Base-by-base conservation (phyloP, 2,888 invertebrate species). In the Apeira syringaria region DNA sequence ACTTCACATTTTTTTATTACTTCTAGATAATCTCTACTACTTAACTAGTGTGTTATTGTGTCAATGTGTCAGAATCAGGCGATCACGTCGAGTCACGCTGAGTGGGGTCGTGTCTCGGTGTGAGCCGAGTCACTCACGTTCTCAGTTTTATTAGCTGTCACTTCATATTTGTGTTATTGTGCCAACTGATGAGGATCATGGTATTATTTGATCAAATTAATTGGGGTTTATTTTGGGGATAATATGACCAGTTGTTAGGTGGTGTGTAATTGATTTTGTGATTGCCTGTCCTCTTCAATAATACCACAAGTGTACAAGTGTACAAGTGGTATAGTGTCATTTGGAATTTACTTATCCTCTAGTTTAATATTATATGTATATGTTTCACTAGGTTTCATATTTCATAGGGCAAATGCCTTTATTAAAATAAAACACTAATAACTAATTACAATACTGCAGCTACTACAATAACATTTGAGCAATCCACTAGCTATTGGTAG, bases 111-210 rank as follows among this genome's bases (percentile, higher is more conserved):
- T 46, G 66, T 71, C 69, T 63, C 55, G 17, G 8, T 17, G 24
- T 9, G 15, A 31, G 32, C 22, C 31, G 25, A 25, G 30, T 44
- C 29, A 38, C 32, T 38, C 25, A 12, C 68, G 68, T 71, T 66
- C 71, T 50, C 72, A 74, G 69, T 80, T 80, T 77, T 79, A 80
- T 81, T 78, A 68, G 72, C 74, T 73, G 74, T 69, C 74, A 69
- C 53, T 56, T 61, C 56, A 52, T 55, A 52, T 64, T 66, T 64
- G 56, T 65, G 60, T 61, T 61, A 59, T 56, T 39, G 24, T 42
- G 37, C 24, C 6, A 39, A 22, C 30, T 43, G 49, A 41, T 35
- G 49, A 35, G 43, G 39, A 46, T 42, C 12, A 25, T 10, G 22
- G 40, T 8, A 15, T 47, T 45, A 48, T 28, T 24, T 31, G 47